Conservation (phyloP, 2,888 invertebrate genomes). For the Polydesmus complanatus region DNA sequence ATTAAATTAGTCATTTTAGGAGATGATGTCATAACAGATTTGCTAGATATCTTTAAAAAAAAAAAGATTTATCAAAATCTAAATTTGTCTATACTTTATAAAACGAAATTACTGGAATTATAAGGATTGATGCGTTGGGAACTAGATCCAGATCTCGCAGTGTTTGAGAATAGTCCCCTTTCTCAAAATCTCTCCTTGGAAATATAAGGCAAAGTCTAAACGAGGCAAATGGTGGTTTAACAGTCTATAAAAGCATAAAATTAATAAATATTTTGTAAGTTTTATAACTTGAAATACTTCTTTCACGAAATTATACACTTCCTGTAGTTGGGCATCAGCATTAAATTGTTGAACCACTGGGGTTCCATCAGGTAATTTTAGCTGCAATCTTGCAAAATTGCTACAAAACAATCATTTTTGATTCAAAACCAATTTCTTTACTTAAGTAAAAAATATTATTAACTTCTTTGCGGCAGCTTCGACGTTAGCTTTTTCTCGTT, state of each 20-base stretch:
- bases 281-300: constrained; percentile 20
- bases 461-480: constrained; percentile 29
- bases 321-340: constrained; percentile 47
- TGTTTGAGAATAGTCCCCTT: constrained; percentile 40
- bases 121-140: constrained; percentile 60
- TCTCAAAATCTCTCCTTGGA: constrained; percentile 53
- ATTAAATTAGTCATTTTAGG: neutral
- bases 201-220: constrained; percentile 63
- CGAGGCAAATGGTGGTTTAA: constrained; percentile 18
- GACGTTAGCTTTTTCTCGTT: constrained; percentile 26
- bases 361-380: constrained; percentile 68
- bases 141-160: constrained; percentile 52
- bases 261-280: neutral
- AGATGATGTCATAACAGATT: neutral
- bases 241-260: constrained; percentile 7
- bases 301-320: constrained; percentile 32
- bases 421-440: neutral
- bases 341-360: constrained; percentile 58
- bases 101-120: constrained; percentile 42
- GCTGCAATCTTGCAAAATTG: constrained; percentile 59
- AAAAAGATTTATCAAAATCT: too few relatives aligned
- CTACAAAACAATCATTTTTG: constrained; percentile 24
- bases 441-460: neutral
- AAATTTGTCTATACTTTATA: neutral
- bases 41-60: neutral